These are phyloP conservation scores for Palloptera scutellata DNA, from an alignment of 2,888 invertebrate genomes.

Conservation along the genomic window DNA sequence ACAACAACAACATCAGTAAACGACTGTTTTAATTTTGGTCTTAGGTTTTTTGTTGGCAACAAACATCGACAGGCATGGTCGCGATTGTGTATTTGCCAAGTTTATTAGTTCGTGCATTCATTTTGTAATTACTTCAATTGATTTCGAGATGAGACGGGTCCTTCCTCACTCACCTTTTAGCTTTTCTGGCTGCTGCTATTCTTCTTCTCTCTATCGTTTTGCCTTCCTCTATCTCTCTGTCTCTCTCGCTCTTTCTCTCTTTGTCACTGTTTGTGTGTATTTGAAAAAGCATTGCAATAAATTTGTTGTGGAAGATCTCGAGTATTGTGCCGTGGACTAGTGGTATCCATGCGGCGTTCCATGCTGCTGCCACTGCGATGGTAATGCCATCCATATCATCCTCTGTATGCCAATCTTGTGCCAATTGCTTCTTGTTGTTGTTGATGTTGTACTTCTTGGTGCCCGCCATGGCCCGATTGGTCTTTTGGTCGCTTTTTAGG, in stretches of 20 bases:
- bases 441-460: neutral
- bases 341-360: too few species aligned
- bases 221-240: too few species aligned
- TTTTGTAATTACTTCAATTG: slow-evolving; percentile 63
- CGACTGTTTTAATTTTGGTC: too few species aligned
- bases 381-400: too few species aligned
- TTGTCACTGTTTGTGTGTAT: too few species aligned
- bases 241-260: too few species aligned
- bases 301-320: slow-evolving; percentile 21
- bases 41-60: too few species aligned
- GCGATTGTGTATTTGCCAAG: slow-evolving; percentile 44
- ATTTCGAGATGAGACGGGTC: slow-evolving; percentile 52
- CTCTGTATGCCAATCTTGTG: neutral
- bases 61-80: too few species aligned
- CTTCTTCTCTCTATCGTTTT: too few species aligned
- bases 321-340: too few species aligned
- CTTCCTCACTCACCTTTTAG: neutral
- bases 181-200: neutral
- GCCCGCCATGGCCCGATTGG: slow-evolving; percentile 9
- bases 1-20: too few species aligned
- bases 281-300: slow-evolving; percentile 34
- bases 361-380: too few species aligned
- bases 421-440: neutral
- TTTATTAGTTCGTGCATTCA: slow-evolving; percentile 64
- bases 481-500: slow-evolving; percentile 1